Conservation (phyloP, 2,113 vertebrate species). For the Phrynosoma platyrhinos region DNA sequence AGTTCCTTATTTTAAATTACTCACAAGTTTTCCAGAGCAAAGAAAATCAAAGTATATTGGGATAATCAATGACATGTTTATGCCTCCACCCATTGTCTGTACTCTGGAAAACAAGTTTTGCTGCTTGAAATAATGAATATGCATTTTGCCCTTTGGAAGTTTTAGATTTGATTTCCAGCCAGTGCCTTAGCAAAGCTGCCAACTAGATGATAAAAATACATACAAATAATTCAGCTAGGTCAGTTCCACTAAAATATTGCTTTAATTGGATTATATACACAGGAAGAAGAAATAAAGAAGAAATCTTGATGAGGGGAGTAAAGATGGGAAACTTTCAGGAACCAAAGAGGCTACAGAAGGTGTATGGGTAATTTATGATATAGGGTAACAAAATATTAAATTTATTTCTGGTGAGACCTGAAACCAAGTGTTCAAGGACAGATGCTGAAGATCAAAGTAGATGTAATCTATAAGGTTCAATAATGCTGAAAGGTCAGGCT, state of each 20-base stretch:
- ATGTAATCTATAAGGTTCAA: constrained; percentile 14
- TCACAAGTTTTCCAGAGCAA: background rate
- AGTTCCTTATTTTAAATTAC: background rate
- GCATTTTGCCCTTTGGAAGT: constrained; percentile 52
- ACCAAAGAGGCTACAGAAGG: background rate
- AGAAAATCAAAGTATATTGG: constrained; percentile 27
- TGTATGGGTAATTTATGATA: background rate
- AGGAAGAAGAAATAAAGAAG: background rate
- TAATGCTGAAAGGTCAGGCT: background rate
- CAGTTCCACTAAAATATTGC: constrained; percentile 46
- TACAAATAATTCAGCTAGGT: constrained; percentile 30
- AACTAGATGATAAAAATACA: constrained; percentile 24
- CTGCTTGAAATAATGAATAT: constrained; percentile 46
- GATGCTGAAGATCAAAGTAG: constrained; percentile 5
- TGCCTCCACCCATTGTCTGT: constrained; percentile 2
- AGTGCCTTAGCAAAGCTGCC: constrained; percentile 57
- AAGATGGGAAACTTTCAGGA: constrained; percentile 38
- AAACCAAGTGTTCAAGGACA: constrained; percentile 16
- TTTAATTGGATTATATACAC: constrained; percentile 56
- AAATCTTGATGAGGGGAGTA: constrained; percentile 46
- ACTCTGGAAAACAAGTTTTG: constrained; percentile 16
- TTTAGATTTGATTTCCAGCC: constrained; percentile 58
- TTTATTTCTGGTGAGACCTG: background rate
- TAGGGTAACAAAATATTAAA: background rate
- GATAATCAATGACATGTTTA: background rate